A percentile compares a stretch with the other conserved stretches of the same genome.
Evolutionary conservation across 1,140 invertebrate genomes (phyloP).

Genomic region (Tetranychus urticae): DNA sequence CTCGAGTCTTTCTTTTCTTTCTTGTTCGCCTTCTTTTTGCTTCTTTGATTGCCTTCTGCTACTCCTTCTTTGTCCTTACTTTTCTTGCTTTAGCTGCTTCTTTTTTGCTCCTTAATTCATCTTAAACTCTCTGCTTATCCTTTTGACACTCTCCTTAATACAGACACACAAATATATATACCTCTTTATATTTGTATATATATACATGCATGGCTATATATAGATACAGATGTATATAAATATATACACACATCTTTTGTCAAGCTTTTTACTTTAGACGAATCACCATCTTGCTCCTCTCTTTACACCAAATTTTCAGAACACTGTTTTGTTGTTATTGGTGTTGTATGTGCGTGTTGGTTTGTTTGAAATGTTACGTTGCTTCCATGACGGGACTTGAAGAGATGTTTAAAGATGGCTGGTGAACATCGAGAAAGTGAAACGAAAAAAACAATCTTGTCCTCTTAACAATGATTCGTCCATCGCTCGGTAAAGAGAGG

Average conservation of each 20-base stretch:
- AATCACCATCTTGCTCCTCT: not conserved
- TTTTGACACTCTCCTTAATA: not conserved
- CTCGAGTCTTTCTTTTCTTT: too few species aligned
- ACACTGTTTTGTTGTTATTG: too few species aligned
- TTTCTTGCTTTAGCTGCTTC: not conserved
- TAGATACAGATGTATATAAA: not conserved
- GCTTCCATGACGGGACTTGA: too few species aligned
- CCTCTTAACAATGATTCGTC: not conserved
- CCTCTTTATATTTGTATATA: not conserved
- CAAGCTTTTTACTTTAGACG: not conserved
- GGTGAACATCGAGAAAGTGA: not conserved
- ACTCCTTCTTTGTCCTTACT: not conserved
- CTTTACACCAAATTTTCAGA: not conserved
- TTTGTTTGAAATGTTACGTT: too few species aligned
- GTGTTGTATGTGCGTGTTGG: too few species aligned
- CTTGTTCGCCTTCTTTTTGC: not conserved
- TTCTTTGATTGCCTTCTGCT: not conserved
- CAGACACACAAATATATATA: not conserved
- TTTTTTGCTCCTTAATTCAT: not conserved
- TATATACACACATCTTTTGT: not conserved
- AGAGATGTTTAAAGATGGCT: not conserved
- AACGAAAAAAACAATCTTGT: not conserved
- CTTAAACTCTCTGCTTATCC: not conserved
- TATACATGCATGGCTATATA: not conserved
- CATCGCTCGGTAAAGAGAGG: not conserved